Conservation (phyloP, 2,797 vertebrate genomes). For the Syngnathus rostellatus region DNA sequence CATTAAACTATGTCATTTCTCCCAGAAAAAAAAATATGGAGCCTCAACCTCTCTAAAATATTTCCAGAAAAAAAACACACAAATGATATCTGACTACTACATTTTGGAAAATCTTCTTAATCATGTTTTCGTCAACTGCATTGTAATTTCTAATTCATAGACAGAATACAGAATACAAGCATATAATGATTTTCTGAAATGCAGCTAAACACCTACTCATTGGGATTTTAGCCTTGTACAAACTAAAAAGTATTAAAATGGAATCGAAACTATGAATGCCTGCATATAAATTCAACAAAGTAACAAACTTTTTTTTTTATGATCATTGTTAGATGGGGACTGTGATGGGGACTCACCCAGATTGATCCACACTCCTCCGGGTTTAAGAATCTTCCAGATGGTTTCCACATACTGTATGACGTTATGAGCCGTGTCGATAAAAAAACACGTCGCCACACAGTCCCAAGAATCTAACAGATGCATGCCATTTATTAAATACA, state of each 20-base stretch:
- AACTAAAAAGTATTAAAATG: neutral
- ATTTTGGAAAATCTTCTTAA: neutral
- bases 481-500: slow-evolving; percentile 7
- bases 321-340: neutral
- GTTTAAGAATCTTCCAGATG: slow-evolving; percentile 98
- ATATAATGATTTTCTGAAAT: neutral
- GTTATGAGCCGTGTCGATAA: slow-evolving; percentile 98
- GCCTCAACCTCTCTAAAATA: neutral
- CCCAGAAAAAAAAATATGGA: neutral
- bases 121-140: neutral
- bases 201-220: neutral
- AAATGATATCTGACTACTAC: neutral
- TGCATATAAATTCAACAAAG: neutral
- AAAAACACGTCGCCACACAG: slow-evolving; percentile 97
- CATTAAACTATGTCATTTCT: neutral
- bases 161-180: neutral
- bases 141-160: neutral
- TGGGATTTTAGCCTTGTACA: neutral
- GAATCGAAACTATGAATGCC: neutral
- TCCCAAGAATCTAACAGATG: slow-evolving; percentile 82
- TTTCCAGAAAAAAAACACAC: too few relatives aligned
- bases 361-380: slow-evolving; percentile 97
- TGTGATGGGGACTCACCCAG: slow-evolving; percentile 73
- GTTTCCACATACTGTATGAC: slow-evolving; percentile 96
- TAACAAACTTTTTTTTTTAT: neutral